phyloP scores from a whole-genome alignment of 2,888 invertebrate species.

The Rhagonycha fulva region DNA sequence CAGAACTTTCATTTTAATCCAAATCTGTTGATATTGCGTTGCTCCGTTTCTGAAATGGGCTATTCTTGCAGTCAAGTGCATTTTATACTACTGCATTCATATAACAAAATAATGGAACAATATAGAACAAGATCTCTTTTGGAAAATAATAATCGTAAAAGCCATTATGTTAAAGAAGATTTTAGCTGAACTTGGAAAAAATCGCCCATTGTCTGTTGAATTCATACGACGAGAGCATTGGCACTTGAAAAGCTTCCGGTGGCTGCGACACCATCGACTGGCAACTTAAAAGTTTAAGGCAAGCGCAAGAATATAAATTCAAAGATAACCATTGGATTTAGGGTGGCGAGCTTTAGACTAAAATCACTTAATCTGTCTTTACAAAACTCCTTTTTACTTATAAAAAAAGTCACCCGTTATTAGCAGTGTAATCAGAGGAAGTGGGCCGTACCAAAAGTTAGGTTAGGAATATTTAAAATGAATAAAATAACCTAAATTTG shows the following conservation, averaged over 20 bases:
- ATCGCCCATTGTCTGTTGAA: constrained; percentile 25
- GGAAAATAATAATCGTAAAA: constrained; percentile 28
- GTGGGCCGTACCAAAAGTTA: constrained; percentile 22
- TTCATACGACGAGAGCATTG: constrained; percentile 32
- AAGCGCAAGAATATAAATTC: constrained; percentile 25
- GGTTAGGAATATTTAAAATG: constrained; percentile 19
- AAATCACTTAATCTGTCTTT: constrained; percentile 29
- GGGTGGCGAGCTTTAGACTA: constrained; percentile 21
- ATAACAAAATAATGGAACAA: constrained; percentile 25
- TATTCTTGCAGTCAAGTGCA: constrained; percentile 9
- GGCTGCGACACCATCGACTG: constrained; percentile 24
- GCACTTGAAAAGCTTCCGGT: constrained; percentile 34
- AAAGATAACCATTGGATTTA: constrained; percentile 26
- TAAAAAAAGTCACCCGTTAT: constrained; percentile 18
- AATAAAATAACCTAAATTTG: constrained; percentile 15
- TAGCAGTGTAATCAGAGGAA: constrained; percentile 23
- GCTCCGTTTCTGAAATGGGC: not conserved
- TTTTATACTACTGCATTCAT: constrained; percentile 16
- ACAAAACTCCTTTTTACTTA: constrained; percentile 5
- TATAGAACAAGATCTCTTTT: constrained; percentile 19
- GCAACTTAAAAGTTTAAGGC: constrained; percentile 25
- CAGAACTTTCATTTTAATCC: not conserved
- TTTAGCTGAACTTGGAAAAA: constrained; percentile 14
- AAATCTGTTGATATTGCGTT: not conserved
- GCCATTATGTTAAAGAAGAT: constrained; percentile 25